Evolutionary conservation across 2,113 vertebrate genomes (phyloP).

Genomic region (Chaetops frenatus): DNA sequence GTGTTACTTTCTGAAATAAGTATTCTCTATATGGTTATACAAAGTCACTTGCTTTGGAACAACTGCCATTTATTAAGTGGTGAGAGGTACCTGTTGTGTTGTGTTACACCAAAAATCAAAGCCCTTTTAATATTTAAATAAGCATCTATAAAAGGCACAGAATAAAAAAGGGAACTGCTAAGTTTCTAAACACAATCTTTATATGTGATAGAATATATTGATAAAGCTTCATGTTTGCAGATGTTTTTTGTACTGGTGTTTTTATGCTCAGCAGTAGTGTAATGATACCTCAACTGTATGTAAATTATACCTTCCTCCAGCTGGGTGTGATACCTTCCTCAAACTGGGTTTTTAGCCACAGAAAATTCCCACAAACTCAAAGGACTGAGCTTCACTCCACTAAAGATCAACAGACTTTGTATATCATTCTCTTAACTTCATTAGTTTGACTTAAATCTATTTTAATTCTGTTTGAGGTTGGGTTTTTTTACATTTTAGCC

Average conservation of each 20-base stretch:
- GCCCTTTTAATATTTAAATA: background rate
- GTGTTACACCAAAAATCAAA: background rate
- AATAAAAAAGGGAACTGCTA: background rate
- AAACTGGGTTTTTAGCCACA: background rate
- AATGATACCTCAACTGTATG: background rate
- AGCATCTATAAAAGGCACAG: background rate
- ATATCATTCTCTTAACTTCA: background rate
- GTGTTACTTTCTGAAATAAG: background rate
- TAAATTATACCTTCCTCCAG: background rate
- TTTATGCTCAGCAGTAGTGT: background rate
- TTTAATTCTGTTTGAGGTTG: background rate
- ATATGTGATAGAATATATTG: background rate
- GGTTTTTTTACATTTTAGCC: background rate
- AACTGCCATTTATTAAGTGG: background rate
- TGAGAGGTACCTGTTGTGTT: background rate
- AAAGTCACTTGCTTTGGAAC: background rate
- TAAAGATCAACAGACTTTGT: background rate
- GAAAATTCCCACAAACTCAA: background rate
- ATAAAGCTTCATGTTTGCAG: background rate
- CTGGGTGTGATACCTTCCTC: background rate
- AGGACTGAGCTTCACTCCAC: background rate
- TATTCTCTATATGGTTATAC: fast-evolving
- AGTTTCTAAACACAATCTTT: background rate
- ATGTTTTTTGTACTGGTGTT: background rate
- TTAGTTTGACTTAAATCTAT: background rate